Percentiles rank a stretch among this genome's conserved stretches.
phyloP scores from a whole-genome alignment of 2,888 invertebrate genomes.

The Phaedon cochleariae region DNA sequence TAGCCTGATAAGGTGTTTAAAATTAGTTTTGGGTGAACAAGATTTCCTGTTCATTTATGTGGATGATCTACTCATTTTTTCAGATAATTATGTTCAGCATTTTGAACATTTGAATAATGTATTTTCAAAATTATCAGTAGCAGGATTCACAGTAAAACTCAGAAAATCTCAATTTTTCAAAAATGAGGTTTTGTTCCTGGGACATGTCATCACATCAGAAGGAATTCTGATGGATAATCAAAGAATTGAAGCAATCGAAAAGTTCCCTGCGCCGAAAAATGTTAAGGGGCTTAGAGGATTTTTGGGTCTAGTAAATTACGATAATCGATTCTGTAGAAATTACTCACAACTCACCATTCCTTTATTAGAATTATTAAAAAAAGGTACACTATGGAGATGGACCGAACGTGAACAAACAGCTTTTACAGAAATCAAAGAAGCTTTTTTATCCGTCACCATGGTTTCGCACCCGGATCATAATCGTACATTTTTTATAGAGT shows the following conservation, averaged over 20 bases:
- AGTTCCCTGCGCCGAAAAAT: too few species aligned
- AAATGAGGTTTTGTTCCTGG: neutral
- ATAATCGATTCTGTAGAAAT: constrained; percentile 3
- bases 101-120: neutral
- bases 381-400: constrained; percentile 23
- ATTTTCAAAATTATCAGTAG: neutral
- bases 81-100: neutral
- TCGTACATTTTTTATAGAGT: constrained; percentile 13
- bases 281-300: too few species aligned
- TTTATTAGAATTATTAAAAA: constrained; percentile 17
- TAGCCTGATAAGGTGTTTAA: neutral
- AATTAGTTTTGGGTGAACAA: neutral
- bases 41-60: neutral
- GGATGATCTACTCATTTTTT: constrained; percentile 3
- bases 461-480: constrained; percentile 26
- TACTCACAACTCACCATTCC: neutral
- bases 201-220: neutral
- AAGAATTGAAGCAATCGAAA: neutral
- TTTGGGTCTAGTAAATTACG: neutral
- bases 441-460: constrained; percentile 14
- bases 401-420: constrained; percentile 2
- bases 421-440: constrained; percentile 13
- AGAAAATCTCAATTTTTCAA: neutral
- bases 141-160: neutral
- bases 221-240: neutral